A percentile compares a stretch with the other conserved stretches of the same genome.
Evolutionary conservation across 2,888 invertebrate species (phyloP).

Genomic region (Doris montereyensis): DNA sequence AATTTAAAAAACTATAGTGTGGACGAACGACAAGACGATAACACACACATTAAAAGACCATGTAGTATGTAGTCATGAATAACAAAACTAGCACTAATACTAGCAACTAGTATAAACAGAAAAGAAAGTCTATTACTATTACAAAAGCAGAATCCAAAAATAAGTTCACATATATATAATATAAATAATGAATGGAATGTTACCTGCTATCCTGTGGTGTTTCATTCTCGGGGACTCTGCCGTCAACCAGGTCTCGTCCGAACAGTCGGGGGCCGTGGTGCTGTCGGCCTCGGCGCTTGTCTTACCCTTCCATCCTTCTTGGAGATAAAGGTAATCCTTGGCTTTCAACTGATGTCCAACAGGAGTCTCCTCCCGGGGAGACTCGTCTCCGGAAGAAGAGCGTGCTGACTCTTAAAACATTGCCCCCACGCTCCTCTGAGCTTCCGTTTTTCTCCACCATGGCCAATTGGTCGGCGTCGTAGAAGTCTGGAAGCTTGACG

Average conservation of each 20-base stretch:
- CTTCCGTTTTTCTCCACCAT: conserved; percentile 11
- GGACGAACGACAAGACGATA: no score
- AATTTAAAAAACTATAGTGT: no score
- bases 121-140: no score
- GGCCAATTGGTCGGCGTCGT: conserved; percentile 48
- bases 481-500: conserved; percentile 52
- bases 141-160: no score
- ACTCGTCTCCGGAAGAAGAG: conserved; percentile 7
- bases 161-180: no score
- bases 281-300: conserved; percentile 59
- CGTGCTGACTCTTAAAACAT: conserved; percentile 53
- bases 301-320: conserved; percentile 47
- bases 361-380: conserved; percentile 20
- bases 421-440: conserved; percentile 46
- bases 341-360: conserved; percentile 43
- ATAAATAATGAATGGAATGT: no score
- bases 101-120: no score
- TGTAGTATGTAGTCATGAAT: no score
- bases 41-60: no score
- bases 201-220: no score
- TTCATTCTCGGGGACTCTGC: no score
- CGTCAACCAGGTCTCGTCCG: background rate
- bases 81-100: no score
- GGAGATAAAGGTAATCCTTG: conserved; percentile 45
- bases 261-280: conserved; percentile 48